These are phyloP conservation scores for Acanthisitta chloris DNA, from an alignment of 2,113 vertebrate species.

Conservation along the genomic window DNA sequence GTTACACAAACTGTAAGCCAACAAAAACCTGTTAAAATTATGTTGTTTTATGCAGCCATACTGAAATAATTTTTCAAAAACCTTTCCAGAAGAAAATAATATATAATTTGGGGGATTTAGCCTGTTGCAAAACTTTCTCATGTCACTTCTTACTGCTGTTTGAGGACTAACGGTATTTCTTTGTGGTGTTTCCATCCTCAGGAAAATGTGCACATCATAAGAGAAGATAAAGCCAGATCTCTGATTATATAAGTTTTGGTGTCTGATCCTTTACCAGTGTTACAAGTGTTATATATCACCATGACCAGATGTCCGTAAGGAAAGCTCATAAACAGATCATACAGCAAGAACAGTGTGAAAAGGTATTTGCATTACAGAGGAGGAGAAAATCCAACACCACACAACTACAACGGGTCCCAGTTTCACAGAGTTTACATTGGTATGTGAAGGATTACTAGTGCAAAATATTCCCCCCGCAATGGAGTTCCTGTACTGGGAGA, in stretches of 20 bases:
- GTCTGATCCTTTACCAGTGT: background rate
- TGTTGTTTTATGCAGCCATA: background rate
- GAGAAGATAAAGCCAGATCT: background rate
- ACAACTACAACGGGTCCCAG: background rate
- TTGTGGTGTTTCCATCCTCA: background rate
- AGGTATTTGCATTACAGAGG: background rate
- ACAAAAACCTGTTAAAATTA: conserved; percentile 26
- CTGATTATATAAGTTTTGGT: background rate
- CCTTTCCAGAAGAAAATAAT: background rate
- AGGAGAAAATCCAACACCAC: background rate
- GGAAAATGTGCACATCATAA: background rate
- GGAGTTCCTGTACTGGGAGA: background rate
- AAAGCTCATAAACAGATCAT: background rate
- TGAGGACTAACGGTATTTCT: background rate
- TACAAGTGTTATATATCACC: background rate
- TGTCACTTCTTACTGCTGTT: background rate
- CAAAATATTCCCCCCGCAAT: background rate
- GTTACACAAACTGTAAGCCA: conserved; percentile 7
- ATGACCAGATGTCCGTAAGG: background rate
- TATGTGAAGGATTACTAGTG: background rate
- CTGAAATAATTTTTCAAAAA: background rate
- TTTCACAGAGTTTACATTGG: background rate
- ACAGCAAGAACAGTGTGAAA: background rate
- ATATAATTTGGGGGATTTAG: background rate
- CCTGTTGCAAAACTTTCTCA: background rate